Conservation (phyloP, 2,888 invertebrate species). For the Zootermopsis nevadensis region DNA sequence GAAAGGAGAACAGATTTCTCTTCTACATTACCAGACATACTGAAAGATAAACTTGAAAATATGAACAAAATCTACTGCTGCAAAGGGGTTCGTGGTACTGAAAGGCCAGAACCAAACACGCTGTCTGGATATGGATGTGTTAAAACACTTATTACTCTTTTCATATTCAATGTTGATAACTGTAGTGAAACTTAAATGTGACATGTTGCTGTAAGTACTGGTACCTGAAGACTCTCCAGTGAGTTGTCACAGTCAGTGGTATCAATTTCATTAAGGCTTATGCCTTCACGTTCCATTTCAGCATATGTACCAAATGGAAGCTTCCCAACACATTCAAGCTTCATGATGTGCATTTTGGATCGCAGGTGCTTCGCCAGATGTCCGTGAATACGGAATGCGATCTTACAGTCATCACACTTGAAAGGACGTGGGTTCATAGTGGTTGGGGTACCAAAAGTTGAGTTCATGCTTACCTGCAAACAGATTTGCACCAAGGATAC, state of each 20-base stretch:
- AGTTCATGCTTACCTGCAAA: slow-evolving; percentile 77
- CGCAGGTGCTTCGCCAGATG: slow-evolving; percentile 97
- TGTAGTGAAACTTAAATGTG: too few relatives aligned
- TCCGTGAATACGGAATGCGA: slow-evolving; percentile 96
- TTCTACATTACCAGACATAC: too few relatives aligned
- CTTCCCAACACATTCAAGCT: slow-evolving; percentile 91
- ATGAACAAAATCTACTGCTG: too few relatives aligned
- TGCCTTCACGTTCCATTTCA: slow-evolving; percentile 90
- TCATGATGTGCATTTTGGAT: slow-evolving; percentile 96
- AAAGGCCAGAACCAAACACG: too few relatives aligned
- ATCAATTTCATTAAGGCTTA: slow-evolving; percentile 93
- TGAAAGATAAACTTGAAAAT: too few relatives aligned
- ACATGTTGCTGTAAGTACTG: too few relatives aligned
- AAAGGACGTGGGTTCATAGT: slow-evolving; percentile 95
- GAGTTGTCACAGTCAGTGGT: slow-evolving; percentile 97
- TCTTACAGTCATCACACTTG: slow-evolving; percentile 94
- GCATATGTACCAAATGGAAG: slow-evolving; percentile 94
- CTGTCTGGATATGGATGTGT: too few relatives aligned
- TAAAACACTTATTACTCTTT: too few relatives aligned
- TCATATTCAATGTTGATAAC: too few relatives aligned
- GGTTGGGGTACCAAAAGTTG: slow-evolving; percentile 83
- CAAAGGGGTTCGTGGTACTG: too few relatives aligned
- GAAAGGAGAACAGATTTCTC: too few relatives aligned
- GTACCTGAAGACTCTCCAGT: slow-evolving; percentile 83
- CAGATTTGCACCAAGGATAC: not conserved